Conservation (phyloP, 2,113 vertebrate genomes). For the Scomber scombrus region DNA sequence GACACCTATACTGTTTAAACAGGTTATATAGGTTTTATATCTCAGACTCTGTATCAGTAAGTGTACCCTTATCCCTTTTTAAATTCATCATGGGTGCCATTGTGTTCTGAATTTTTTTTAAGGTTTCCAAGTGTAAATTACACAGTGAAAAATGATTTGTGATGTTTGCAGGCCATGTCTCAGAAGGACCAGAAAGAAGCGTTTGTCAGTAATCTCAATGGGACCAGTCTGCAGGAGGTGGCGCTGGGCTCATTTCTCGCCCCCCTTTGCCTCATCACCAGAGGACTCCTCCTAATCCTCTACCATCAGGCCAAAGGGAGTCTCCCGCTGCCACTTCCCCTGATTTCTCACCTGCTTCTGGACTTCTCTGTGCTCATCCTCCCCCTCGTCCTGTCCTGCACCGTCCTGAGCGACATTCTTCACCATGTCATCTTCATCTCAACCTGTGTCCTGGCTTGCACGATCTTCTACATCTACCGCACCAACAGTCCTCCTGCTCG, state of each 20-base stretch:
- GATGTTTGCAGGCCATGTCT: slow-evolving; percentile 87
- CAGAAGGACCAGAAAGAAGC: slow-evolving; percentile 90
- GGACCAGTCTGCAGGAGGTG: slow-evolving; percentile 91
- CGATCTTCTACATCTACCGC: slow-evolving; percentile 81
- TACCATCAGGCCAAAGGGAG: slow-evolving; percentile 75
- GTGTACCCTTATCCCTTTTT: background rate
- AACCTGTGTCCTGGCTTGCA: slow-evolving; percentile 55
- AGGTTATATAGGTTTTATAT: too few species aligned
- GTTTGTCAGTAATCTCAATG: slow-evolving; percentile 93
- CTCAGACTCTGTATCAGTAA: background rate
- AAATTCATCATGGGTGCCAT: background rate
- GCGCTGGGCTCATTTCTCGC: slow-evolving; percentile 85
- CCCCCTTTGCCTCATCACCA: slow-evolving; percentile 87
- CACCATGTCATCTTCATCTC: slow-evolving; percentile 75
- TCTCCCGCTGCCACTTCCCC: slow-evolving; percentile 76
- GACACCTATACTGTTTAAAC: background rate
- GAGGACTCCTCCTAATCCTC: slow-evolving; percentile 89
- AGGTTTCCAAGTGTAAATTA: background rate
- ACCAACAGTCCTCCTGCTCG: slow-evolving; percentile 51
- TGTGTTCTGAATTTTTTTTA: background rate
- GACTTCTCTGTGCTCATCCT: slow-evolving; percentile 89
- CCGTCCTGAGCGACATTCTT: slow-evolving; percentile 85
- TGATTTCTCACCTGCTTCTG: slow-evolving; percentile 82
- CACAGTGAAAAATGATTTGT: background rate
- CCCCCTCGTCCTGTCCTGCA: slow-evolving; percentile 89